Percentiles rank a stretch among this genome's conserved stretches.
phyloP scores from a whole-genome alignment of 2,797 vertebrate genomes.

The Bradypus variegatus region DNA sequence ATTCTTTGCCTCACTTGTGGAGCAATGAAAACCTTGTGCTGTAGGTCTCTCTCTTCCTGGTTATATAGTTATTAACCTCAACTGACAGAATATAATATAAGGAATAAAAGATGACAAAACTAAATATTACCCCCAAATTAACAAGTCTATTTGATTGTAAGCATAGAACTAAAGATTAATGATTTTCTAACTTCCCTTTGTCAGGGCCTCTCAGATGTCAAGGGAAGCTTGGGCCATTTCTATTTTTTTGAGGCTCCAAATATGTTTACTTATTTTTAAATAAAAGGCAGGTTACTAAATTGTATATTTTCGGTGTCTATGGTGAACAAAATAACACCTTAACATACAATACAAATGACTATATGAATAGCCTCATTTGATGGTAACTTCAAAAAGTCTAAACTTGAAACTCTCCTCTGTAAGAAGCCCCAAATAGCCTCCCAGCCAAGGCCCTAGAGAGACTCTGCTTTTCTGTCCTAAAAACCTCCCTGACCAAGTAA shows the following conservation, averaged over 20 bases:
- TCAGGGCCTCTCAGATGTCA: not conserved
- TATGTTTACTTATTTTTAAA: not conserved
- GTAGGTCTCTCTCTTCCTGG: not conserved
- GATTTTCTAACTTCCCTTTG: not conserved
- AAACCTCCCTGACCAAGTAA: not conserved
- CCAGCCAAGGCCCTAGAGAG: not conserved
- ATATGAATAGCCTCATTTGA: not conserved
- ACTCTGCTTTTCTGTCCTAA: not conserved
- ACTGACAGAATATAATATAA: not conserved
- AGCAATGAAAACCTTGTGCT: not conserved
- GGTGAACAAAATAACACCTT: slow-evolving; percentile 12
- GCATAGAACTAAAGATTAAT: not conserved
- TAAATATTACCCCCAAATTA: not conserved
- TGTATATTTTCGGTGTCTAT: not conserved
- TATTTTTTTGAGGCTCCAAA: not conserved
- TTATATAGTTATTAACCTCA: not conserved
- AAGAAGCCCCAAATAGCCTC: not conserved
- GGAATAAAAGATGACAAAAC: not conserved
- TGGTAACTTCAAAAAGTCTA: not conserved
- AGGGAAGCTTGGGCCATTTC: not conserved
- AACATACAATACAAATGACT: not conserved
- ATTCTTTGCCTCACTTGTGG: not conserved
- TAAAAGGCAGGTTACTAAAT: not conserved
- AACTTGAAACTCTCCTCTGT: not conserved
- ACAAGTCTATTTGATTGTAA: not conserved